phyloP scores from a whole-genome alignment of 2,113 vertebrate genomes.

The Numida meleagris region DNA sequence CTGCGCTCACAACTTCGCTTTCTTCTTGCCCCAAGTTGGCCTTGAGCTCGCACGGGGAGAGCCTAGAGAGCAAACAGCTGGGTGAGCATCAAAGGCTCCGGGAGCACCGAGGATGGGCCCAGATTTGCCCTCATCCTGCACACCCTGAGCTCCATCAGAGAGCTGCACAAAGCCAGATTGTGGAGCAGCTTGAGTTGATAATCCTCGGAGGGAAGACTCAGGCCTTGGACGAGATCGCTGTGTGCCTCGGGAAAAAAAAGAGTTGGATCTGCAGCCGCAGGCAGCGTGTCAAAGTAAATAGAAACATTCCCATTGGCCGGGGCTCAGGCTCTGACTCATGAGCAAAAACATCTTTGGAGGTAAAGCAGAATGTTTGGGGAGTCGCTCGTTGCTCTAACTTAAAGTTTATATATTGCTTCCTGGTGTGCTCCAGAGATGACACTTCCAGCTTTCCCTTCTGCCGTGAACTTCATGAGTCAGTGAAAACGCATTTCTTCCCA shows the following conservation, averaged over 20 bases:
- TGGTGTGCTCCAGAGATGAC: not conserved
- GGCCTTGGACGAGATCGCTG: conserved; percentile 40
- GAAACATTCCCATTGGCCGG: conserved; percentile 63
- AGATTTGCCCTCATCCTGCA: not conserved
- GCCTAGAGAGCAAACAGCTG: not conserved
- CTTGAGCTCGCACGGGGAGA: not conserved
- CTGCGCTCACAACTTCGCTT: not conserved
- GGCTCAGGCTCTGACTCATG: conserved; percentile 62
- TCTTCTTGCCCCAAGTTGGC: not conserved
- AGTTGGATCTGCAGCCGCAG: conserved; percentile 60
- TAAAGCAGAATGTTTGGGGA: conserved; percentile 47
- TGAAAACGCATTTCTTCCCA: not conserved
- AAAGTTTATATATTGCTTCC: conserved; percentile 61
- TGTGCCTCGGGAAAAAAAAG: conserved; percentile 34
- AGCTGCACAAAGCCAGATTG: conserved; percentile 11
- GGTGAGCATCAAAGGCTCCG: not conserved
- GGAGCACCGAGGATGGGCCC: not conserved
- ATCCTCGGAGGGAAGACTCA: conserved; percentile 42
- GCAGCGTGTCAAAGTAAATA: conserved; percentile 67
- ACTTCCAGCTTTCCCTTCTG: conserved; percentile 32
- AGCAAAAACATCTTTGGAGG: conserved; percentile 60
- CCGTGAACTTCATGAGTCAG: not conserved
- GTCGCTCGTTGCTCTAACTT: conserved; percentile 7
- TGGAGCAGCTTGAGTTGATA: not conserved
- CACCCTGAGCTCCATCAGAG: not conserved